Conservation (phyloP, 1,140 invertebrate genomes). For the Drosophila nannoptera region DNA sequence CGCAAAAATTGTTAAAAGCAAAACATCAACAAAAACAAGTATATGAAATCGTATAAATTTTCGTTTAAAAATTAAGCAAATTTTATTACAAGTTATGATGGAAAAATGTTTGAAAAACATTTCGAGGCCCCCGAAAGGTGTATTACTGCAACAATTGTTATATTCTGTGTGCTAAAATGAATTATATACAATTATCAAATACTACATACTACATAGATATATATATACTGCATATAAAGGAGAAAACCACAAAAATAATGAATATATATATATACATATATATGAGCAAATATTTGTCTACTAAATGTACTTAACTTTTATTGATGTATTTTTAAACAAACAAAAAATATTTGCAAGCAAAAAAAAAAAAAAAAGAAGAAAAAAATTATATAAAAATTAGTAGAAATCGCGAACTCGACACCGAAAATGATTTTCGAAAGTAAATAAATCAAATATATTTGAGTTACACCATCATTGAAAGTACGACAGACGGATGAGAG, state of each 20-base stretch:
- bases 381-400: not conserved
- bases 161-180: conserved; percentile 67
- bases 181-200: conserved; percentile 46
- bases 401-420: not conserved
- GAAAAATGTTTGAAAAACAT: conserved; percentile 71
- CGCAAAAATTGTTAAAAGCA: conserved; percentile 59
- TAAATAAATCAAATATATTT: conserved; percentile 56
- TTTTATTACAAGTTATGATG: conserved; percentile 55
- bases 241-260: conserved; percentile 10
- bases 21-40: conserved; percentile 12
- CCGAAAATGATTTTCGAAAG: conserved; percentile 13
- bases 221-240: conserved; percentile 40
- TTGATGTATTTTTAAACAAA: conserved; percentile 62
- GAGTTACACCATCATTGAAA: conserved; percentile 77
- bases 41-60: conserved; percentile 38
- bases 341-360: conserved; percentile 21
- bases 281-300: conserved; percentile 32
- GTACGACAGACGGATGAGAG: conserved; percentile 1
- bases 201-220: conserved; percentile 28
- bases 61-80: conserved; percentile 45
- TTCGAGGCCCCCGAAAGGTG: conserved; percentile 63
- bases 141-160: conserved; percentile 75
- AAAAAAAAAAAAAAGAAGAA: conserved; percentile 12
- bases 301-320: conserved; percentile 56
- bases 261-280: conserved; percentile 2